Conservation (phyloP, 2,888 invertebrate species). For the Beris chalybata region DNA sequence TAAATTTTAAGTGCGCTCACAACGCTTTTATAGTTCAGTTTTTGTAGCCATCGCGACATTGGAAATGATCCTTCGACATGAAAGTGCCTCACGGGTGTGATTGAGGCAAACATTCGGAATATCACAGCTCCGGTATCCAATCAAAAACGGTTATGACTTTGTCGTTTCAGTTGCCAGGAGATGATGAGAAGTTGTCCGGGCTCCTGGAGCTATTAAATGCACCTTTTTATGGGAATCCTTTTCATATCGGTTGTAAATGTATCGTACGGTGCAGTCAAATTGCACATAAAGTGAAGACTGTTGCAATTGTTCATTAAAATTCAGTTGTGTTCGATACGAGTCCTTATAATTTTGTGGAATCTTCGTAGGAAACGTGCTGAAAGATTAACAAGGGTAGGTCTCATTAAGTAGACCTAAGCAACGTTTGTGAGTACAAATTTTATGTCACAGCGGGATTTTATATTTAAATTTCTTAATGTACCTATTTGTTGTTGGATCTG, state of each 20-base stretch:
- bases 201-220: slow-evolving; percentile 22
- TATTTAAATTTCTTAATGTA: too few species aligned
- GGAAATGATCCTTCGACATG: slow-evolving; percentile 27
- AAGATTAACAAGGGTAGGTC: too few species aligned
- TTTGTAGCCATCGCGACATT: slow-evolving; percentile 23
- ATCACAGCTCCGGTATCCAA: slow-evolving; percentile 19
- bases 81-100: slow-evolving; percentile 23
- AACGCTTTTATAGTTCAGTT: slow-evolving; percentile 26
- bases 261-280: slow-evolving; percentile 23
- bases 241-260: slow-evolving; percentile 26
- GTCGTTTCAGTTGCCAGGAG: slow-evolving; percentile 12
- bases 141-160: slow-evolving; percentile 25
- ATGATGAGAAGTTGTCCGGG: slow-evolving; percentile 24
- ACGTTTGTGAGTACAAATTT: too few species aligned
- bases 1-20: slow-evolving; percentile 28
- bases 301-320: slow-evolving; percentile 7
- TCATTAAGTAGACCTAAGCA: too few species aligned
- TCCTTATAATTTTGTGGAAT: too few species aligned
- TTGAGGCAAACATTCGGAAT: slow-evolving; percentile 24
- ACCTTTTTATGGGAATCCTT: slow-evolving; percentile 19
- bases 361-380: too few species aligned
- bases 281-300: slow-evolving; percentile 15
- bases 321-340: neutral
- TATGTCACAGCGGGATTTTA: too few species aligned
- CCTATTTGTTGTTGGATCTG: too few species aligned